A percentile compares a stretch with the other conserved stretches of the same genome.
Evolutionary conservation across 2,888 invertebrate species (phyloP).

Genomic region (Eristalis tenax): DNA sequence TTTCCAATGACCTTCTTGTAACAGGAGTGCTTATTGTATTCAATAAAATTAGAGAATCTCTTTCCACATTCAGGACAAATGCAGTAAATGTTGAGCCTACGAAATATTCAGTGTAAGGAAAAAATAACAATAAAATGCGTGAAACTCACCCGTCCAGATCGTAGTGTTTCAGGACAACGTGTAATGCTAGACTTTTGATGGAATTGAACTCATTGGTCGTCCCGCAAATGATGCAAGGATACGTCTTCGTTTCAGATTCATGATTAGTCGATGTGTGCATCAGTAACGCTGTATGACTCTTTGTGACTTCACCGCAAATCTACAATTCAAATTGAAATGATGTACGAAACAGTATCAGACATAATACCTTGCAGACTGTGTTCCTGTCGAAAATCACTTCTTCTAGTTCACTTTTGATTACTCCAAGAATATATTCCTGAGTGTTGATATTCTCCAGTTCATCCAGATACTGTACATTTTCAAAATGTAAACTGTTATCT

Average conservation of each 20-base stretch:
- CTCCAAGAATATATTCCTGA: slow-evolving; percentile 13
- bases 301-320: slow-evolving; percentile 55
- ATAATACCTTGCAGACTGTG: slow-evolving; percentile 65
- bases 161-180: slow-evolving; percentile 77
- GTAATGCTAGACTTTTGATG: slow-evolving; percentile 75
- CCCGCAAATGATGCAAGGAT: slow-evolving; percentile 75
- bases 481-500: not conserved
- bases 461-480: not conserved
- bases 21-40: slow-evolving; percentile 79
- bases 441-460: not conserved
- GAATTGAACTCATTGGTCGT: slow-evolving; percentile 70
- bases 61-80: slow-evolving; percentile 77
- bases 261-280: slow-evolving; percentile 52
- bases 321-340: not conserved
- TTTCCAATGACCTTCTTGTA: slow-evolving; percentile 75
- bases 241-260: slow-evolving; percentile 48
- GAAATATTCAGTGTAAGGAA: not conserved
- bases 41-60: slow-evolving; percentile 76
- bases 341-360: not conserved
- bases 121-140: not conserved
- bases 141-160: slow-evolving; percentile 72
- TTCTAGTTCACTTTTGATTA: slow-evolving; percentile 61
- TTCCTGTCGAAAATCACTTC: slow-evolving; percentile 58
- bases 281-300: slow-evolving; percentile 52
- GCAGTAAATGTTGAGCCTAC: slow-evolving; percentile 70